Evolutionary conservation across 2,113 vertebrate genomes (phyloP).

Genomic region (Rhipidura dahli): DNA sequence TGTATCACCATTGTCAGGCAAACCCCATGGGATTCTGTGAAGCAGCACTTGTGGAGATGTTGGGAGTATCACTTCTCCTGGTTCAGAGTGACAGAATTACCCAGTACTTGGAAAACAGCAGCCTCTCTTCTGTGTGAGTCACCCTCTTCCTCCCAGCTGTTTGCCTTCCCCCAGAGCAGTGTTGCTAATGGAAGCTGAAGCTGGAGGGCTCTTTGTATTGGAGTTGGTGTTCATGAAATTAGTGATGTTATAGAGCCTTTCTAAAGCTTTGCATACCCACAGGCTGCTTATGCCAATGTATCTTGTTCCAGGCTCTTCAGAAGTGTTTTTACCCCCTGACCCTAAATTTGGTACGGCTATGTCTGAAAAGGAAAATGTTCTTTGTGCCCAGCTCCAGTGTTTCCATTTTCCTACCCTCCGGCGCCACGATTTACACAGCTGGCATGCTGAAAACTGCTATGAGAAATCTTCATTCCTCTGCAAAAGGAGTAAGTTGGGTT

Average conservation of each 20-base stretch:
- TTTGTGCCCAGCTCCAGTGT: conserved; percentile 94
- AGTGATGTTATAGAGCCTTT: not conserved
- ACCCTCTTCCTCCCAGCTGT: not conserved
- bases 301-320: conserved; percentile 80
- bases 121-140: not conserved
- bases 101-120: not conserved
- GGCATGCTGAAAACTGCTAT: conserved; percentile 95
- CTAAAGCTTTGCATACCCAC: not conserved
- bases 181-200: not conserved
- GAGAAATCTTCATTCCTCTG: conserved; percentile 94
- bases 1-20: not conserved
- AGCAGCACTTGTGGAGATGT: not conserved
- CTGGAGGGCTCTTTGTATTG: not conserved
- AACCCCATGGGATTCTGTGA: not conserved
- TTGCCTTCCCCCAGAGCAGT: not conserved
- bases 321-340: conserved; percentile 92
- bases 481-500: conserved; percentile 86
- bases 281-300: not conserved
- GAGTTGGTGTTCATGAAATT: not conserved
- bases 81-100: not conserved
- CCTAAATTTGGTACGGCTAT: conserved; percentile 77
- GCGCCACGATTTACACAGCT: conserved; percentile 90
- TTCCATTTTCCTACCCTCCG: conserved; percentile 88
- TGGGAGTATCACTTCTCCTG: not conserved
- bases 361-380: conserved; percentile 84